Evolutionary conservation across 2,888 invertebrate species (phyloP).

Genomic region (Antheraea assamensis): DNA sequence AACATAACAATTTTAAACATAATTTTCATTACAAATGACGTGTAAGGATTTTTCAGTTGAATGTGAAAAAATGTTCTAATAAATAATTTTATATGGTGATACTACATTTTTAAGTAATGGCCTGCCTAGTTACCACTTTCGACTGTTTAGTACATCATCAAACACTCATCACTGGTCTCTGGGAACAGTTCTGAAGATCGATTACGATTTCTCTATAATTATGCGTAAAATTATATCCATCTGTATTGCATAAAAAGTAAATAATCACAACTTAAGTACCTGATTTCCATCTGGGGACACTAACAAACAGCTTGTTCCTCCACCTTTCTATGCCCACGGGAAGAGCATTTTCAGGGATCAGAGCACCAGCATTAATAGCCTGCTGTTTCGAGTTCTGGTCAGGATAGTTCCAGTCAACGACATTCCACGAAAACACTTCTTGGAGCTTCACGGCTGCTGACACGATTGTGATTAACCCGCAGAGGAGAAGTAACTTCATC

Average conservation of each 20-base stretch:
- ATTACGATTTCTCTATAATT: too few relatives aligned
- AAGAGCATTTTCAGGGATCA: conserved; percentile 89
- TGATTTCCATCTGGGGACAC: conserved; percentile 90
- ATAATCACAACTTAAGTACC: conserved; percentile 74
- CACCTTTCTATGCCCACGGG: conserved; percentile 93
- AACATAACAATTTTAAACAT: too few relatives aligned
- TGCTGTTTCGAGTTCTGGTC: conserved; percentile 82
- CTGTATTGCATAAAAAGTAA: not conserved
- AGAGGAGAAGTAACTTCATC: conserved; percentile 44
- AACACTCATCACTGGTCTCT: too few relatives aligned
- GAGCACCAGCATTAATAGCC: conserved; percentile 84
- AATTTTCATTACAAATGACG: too few relatives aligned
- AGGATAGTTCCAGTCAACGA: conserved; percentile 89
- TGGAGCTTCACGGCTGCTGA: conserved; percentile 81
- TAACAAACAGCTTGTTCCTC: conserved; percentile 91
- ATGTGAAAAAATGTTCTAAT: too few relatives aligned
- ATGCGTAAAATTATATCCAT: too few relatives aligned
- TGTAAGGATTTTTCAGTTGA: too few relatives aligned
- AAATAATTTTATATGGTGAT: too few relatives aligned
- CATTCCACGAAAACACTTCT: conserved; percentile 89
- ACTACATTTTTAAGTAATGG: too few relatives aligned
- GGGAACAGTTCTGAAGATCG: too few relatives aligned
- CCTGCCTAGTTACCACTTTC: too few relatives aligned
- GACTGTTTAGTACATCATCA: too few relatives aligned
- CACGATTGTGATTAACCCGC: conserved; percentile 52